phyloP scores from a whole-genome alignment of 1,140 invertebrate genomes.

The Aethina tumida region DNA sequence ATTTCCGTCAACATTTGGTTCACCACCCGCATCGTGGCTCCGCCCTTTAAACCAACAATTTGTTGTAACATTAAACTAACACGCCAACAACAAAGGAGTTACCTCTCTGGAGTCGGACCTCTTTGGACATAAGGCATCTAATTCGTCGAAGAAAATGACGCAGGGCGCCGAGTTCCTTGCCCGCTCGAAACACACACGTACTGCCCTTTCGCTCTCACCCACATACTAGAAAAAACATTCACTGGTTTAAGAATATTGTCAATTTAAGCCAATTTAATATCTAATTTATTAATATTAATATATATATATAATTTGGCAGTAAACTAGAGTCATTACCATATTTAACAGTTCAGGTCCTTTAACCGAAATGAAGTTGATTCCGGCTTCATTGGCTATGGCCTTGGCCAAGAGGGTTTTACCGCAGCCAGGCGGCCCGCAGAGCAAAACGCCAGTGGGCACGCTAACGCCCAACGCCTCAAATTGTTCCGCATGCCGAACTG shows the following conservation, averaged over 20 bases:
- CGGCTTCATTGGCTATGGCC: slow-evolving; percentile 85
- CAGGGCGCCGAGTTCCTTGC: slow-evolving; percentile 93
- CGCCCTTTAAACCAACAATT: slow-evolving; percentile 41
- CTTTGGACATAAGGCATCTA: slow-evolving; percentile 92
- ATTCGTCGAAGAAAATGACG: slow-evolving; percentile 99
- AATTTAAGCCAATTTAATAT: neutral
- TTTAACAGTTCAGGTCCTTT: slow-evolving; percentile 90
- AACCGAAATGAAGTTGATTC: slow-evolving; percentile 81
- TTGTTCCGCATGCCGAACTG: slow-evolving; percentile 76
- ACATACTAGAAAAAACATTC: slow-evolving; percentile 77
- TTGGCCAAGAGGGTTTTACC: slow-evolving; percentile 88
- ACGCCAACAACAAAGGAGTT: slow-evolving; percentile 15
- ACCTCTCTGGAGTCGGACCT: slow-evolving; percentile 64
- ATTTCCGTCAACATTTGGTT: slow-evolving; percentile 98
- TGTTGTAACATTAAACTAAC: slow-evolving; percentile 5
- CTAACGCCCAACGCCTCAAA: slow-evolving; percentile 68
- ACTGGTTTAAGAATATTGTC: neutral
- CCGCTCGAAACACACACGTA: slow-evolving; percentile 87
- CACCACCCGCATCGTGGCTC: slow-evolving; percentile 73
- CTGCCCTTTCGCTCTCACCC: slow-evolving; percentile 95
- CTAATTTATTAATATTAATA: too few relatives aligned
- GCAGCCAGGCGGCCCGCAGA: slow-evolving; percentile 90
- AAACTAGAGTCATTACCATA: slow-evolving; percentile 69
- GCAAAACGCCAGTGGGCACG: slow-evolving; percentile 65
- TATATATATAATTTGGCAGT: neutral